Base-by-base conservation (phyloP, 1,140 invertebrate species). In the Tachypleus tridentatus region DNA sequence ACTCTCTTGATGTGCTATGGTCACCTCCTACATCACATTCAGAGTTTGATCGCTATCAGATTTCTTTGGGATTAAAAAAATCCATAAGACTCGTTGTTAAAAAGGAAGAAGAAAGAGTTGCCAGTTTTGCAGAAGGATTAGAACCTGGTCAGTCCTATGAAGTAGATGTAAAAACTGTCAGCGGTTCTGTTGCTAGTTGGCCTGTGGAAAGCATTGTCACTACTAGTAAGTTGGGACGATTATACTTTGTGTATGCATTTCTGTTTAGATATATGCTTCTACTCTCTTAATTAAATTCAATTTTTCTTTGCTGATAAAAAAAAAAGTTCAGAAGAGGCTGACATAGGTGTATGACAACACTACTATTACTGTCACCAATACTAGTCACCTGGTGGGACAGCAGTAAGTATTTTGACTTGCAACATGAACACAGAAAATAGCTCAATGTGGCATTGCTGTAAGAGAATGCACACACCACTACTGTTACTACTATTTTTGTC, bases 171-270 rank as follows among this genome's bases (percentile, higher is more conserved):
- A 95, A 96, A 79, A 93, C 91, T 4, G 87, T 93, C 57, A 92
- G 90, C 9, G 91, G 90, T 10, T 94, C 93, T 81, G 91, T 96
- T 1, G 89, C 89, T 51, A 91, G 88, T 52, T 94, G 91, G 91
- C 90, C 91, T 6, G 85, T 88, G 59, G 83, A 84, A 57, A 84
- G 84, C 1, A 93, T 94, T 74, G 85, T 94, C 29, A 94, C 91
- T 56, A 81, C 93, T 60, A 62, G 68, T 69, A 67, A 61, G 68
- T 29, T 29, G 29, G 29, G 29, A 29, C 2, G 29, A 29, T 29
- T 29, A 29, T 29, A 29, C 2, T 29, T 29, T 29, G 29, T 29
- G 29, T 29, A 29, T 29, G 29, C 29, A 29, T 29, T 29, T 29
- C 29, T 29, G 29, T 29, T 29, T 1, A 29, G 29, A 29, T 29